Base-by-base conservation (phyloP, 2,888 invertebrate genomes). In the Drosophila algonquin region DNA sequence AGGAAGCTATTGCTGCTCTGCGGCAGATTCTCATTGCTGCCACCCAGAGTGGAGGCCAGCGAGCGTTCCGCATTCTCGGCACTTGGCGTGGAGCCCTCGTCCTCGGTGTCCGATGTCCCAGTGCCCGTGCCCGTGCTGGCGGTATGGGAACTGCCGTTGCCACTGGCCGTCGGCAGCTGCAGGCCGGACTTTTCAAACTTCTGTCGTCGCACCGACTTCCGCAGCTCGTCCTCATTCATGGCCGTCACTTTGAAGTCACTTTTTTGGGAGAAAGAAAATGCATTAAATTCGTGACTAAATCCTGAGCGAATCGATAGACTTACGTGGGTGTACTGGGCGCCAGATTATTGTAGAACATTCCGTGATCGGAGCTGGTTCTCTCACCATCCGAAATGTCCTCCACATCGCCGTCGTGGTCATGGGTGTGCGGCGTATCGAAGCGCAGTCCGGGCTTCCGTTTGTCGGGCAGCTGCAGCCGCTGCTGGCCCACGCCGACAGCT, bases 161-260 rank as follows among this genome's bases (percentile, higher is more conserved):
- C 93, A 89, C 73, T 92, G 44, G 64, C 64, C 1, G 67, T 30
- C 27, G 63, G 27, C 50, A 92, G 65, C 51, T 90, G 92, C 77
- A 92, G 89, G n/a, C 92, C 92, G 12, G 92, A 85, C 76, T 92
- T 92, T 89, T 94, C 94, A 51, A 95, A 94, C 90, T 95, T 95
- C 44, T 94, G 93, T 35, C 95, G 94, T 1, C 96, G 93, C 87
- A 95, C 94, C 0, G 96, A 96, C 91, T 95, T 95, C 1, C 97
- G 93, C 65, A 97, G 92, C 89, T 97, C 97, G 45, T 96, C 96
- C 1, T 95, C 96, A 89, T 97, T 97, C 95, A 97, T 97, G 61
- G 97, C 97, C 89, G 96, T 97, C 47, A 97, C 96, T 88, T 96
- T 96, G 90, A 96, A 97, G 88, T 97, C 96, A 68, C 96, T 96